These are phyloP conservation scores for Lochmaea capreae DNA, from an alignment of 2,888 invertebrate species.

Conservation along the genomic window DNA sequence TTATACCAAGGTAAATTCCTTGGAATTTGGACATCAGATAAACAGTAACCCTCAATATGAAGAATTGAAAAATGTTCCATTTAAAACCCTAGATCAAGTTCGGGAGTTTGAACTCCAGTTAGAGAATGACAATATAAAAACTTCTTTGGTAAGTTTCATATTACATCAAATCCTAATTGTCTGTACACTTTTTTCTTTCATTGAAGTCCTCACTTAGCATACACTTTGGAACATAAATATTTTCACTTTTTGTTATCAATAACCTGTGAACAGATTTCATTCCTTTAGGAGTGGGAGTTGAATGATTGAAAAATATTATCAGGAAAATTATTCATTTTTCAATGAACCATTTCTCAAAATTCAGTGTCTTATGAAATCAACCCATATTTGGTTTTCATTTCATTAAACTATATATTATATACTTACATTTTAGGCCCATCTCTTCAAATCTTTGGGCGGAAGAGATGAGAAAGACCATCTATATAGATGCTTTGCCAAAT, in stretches of 20 bases:
- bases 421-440: slow-evolving; percentile 13
- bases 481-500: slow-evolving; percentile 15
- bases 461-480: slow-evolving; percentile 21
- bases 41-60: too few relatives aligned
- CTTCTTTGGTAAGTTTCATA: slow-evolving; percentile 16
- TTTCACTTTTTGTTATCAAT: too few relatives aligned
- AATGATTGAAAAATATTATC: slow-evolving; percentile 13
- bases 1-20: too few relatives aligned
- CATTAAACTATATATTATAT: not conserved
- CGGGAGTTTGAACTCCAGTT: slow-evolving; percentile 5
- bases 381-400: slow-evolving; percentile 17
- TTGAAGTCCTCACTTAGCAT: not conserved
- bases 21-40: too few relatives aligned
- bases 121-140: slow-evolving; percentile 11
- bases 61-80: not conserved
- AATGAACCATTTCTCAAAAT: slow-evolving; percentile 1
- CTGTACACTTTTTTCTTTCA: not conserved
- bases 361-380: not conserved
- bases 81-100: not conserved
- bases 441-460: slow-evolving; percentile 24
- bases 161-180: not conserved
- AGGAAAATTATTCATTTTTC: too few relatives aligned
- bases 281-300: not conserved
- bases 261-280: too few relatives aligned
- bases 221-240: too few relatives aligned